Conservation (phyloP, 2,797 vertebrate species). For the Syngnathus acus region DNA sequence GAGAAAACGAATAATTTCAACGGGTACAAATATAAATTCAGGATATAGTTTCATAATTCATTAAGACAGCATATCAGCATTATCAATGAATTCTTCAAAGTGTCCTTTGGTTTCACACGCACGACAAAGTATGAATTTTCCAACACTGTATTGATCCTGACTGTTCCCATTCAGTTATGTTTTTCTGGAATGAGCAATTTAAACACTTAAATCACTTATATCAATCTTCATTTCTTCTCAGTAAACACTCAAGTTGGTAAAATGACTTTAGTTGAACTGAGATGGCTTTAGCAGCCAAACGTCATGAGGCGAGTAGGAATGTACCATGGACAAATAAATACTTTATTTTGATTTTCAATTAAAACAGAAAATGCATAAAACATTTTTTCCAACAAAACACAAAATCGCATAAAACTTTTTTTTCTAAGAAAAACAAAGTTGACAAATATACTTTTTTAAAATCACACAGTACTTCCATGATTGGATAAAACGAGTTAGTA, state of each 20-base stretch:
- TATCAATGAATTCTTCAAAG: slow-evolving; percentile 44
- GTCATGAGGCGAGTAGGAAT: slow-evolving; percentile 73
- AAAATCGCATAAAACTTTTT: slow-evolving; percentile 63
- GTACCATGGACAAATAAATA: slow-evolving; percentile 80
- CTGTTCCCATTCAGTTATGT: slow-evolving; percentile 16
- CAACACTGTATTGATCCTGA: slow-evolving; percentile 68
- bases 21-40: slow-evolving; percentile 54
- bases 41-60: slow-evolving; percentile 44
- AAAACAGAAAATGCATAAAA: slow-evolving; percentile 36
- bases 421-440: slow-evolving; percentile 36
- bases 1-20: slow-evolving; percentile 54
- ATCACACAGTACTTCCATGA: slow-evolving; percentile 77
- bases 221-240: slow-evolving; percentile 14
- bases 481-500: slow-evolving; percentile 71
- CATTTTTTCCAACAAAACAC: slow-evolving; percentile 38
- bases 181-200: neutral
- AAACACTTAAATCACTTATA: neutral
- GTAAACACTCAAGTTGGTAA: slow-evolving; percentile 37
- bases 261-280: slow-evolving; percentile 24
- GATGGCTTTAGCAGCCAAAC: slow-evolving; percentile 62
- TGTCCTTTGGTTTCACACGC: slow-evolving; percentile 54
- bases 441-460: slow-evolving; percentile 35
- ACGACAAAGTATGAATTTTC: slow-evolving; percentile 61
- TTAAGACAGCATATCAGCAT: slow-evolving; percentile 48
- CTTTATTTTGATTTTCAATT: slow-evolving; percentile 60